Conservation (phyloP, 2,797 vertebrate genomes). For the Tinamus major region DNA sequence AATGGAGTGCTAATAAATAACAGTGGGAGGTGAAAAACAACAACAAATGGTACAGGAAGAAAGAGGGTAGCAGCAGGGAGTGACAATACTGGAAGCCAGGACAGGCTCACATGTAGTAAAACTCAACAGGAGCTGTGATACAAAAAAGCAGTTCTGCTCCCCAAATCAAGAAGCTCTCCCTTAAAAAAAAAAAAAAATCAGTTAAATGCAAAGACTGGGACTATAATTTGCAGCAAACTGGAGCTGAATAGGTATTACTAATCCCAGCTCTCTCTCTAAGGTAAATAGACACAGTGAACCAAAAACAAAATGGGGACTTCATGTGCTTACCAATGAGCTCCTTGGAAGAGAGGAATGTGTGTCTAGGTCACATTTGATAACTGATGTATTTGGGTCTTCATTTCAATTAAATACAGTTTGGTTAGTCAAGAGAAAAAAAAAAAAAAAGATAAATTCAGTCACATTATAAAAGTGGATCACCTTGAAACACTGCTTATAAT, state of each 20-base stretch:
- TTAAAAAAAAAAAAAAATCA: neutral
- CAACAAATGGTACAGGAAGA: neutral
- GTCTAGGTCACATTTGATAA: neutral
- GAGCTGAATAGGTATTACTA: neutral
- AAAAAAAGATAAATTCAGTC: neutral
- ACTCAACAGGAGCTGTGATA: neutral
- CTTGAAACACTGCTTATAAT: neutral
- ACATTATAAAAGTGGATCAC: neutral
- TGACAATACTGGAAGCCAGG: neutral
- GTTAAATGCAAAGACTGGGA: neutral
- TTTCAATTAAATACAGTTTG: neutral
- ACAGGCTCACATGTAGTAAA: neutral
- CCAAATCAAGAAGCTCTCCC: neutral
- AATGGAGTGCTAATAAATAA: accelerated
- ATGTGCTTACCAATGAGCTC: neutral
- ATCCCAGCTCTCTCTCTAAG: neutral
- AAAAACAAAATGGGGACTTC: neutral
- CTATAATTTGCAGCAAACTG: accelerated
- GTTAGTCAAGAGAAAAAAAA: neutral
- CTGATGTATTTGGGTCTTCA: neutral
- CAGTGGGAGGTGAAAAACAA: neutral
- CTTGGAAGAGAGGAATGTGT: neutral
- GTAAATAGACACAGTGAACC: neutral
- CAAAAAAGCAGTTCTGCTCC: neutral
- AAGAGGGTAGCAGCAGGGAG: neutral